These are phyloP conservation scores for Zingel zingel DNA, from an alignment of 2,113 vertebrate species.

Conservation along the genomic window DNA sequence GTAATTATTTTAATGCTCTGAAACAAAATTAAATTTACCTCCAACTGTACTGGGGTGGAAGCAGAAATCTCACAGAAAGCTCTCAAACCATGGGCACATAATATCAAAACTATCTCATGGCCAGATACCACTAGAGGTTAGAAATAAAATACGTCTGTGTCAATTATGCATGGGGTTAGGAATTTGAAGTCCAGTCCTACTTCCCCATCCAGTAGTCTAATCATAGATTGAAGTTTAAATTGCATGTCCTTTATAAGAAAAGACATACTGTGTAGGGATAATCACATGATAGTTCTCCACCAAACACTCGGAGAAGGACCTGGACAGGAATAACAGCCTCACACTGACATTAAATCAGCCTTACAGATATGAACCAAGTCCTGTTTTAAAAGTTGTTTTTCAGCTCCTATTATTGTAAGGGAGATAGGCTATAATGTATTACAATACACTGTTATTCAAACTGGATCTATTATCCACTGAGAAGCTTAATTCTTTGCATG, in stretches of 20 bases:
- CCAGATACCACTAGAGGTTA: background rate
- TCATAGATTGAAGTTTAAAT: background rate
- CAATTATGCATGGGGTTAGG: background rate
- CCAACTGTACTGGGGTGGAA: background rate
- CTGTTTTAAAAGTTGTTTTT: constrained; percentile 26
- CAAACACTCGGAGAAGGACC: background rate
- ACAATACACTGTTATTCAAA: constrained; percentile 68
- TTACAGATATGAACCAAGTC: constrained; percentile 9
- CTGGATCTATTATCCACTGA: constrained; percentile 67
- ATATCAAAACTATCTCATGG: background rate
- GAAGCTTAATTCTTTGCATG: constrained; percentile 66
- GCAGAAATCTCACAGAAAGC: background rate
- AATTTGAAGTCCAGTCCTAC: background rate
- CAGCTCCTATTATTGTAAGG: constrained; percentile 20
- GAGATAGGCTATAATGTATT: constrained; percentile 37
- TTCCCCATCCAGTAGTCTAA: background rate
- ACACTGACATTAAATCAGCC: constrained; percentile 2
- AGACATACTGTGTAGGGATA: background rate
- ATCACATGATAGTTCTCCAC: background rate
- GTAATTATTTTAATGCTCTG: background rate
- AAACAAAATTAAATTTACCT: background rate
- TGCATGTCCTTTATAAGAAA: background rate
- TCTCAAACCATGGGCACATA: background rate
- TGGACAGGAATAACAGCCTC: background rate
- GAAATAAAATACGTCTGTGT: background rate